A percentile compares a stretch with the other conserved stretches of the same genome.
phyloP scores from a whole-genome alignment of 2,113 vertebrate species.

The Nannobrachium achirus region DNA sequence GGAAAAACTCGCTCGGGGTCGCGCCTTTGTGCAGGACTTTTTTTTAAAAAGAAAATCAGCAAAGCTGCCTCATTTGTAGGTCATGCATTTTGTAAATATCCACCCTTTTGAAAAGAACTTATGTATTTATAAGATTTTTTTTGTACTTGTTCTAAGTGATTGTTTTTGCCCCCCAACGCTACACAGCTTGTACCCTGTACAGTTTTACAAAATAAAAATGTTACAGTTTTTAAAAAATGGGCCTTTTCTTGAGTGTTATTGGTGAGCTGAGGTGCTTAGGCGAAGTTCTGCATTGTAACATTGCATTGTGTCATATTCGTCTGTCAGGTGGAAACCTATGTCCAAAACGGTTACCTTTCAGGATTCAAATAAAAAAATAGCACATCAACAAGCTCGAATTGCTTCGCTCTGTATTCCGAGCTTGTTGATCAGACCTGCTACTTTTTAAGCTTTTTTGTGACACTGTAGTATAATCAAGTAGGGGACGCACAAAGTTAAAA shows the following conservation, averaged over 20 bases:
- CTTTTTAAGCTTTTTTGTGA: neutral
- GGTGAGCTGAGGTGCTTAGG: neutral
- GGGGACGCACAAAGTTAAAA: too few species aligned
- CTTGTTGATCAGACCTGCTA: too few species aligned
- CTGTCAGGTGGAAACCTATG: too few species aligned
- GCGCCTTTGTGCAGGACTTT: conserved; percentile 42
- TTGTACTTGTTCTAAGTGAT: conserved; percentile 23
- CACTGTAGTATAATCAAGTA: too few species aligned
- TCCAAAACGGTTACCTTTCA: too few species aligned
- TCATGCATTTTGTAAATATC: conserved; percentile 84
- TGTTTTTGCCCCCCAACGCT: conserved; percentile 78
- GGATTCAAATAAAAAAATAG: too few species aligned
- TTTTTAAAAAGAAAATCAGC: conserved; percentile 31
- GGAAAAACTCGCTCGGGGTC: neutral
- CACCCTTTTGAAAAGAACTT: conserved; percentile 86
- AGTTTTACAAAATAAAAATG: conserved; percentile 90
- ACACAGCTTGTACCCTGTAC: conserved; percentile 82
- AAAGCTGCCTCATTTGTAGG: conserved; percentile 72
- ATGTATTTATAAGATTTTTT: conserved; percentile 85
- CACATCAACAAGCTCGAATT: too few species aligned
- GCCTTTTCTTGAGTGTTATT: conserved; percentile 2
- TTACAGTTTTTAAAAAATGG: conserved; percentile 67
- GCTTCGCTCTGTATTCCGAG: too few species aligned
- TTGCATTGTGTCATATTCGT: too few species aligned
- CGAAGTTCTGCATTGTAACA: neutral